phyloP scores from a whole-genome alignment of 2,113 vertebrate genomes.

The Xiphorhynchus elegans region DNA sequence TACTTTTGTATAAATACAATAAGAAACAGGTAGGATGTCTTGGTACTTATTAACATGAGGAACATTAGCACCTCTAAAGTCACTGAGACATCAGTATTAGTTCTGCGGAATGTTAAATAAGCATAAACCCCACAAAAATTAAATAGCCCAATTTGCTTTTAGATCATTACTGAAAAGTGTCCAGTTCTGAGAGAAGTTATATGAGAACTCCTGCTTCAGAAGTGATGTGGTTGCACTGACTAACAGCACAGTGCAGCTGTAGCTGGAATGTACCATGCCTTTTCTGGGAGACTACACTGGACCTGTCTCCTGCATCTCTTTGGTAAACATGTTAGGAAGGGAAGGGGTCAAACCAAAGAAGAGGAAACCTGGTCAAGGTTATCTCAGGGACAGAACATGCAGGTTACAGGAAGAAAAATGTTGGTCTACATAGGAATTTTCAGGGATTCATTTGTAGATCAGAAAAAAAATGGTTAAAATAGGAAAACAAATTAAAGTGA shows the following conservation, averaged over 20 bases:
- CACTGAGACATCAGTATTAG: background rate
- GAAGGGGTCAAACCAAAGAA: conserved; percentile 63
- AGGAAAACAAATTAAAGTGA: background rate
- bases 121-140: background rate
- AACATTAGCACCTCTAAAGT: background rate
- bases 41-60: background rate
- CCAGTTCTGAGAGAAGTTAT: background rate
- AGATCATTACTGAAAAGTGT: background rate
- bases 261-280: conserved; percentile 55
- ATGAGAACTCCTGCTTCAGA: background rate
- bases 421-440: background rate
- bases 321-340: conserved; percentile 6
- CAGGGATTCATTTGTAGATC: conserved; percentile 2
- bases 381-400: conserved; percentile 67
- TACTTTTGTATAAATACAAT: background rate
- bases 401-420: background rate
- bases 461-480: background rate
- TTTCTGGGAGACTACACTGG: conserved; percentile 62
- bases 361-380: conserved; percentile 66
- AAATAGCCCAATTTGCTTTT: background rate
- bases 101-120: background rate
- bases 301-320: background rate
- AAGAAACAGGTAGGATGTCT: background rate
- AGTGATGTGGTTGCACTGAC: background rate
- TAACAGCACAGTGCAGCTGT: background rate